Percentiles rank a stretch among this genome's conserved stretches.
phyloP scores from a whole-genome alignment of 2,888 invertebrate genomes.

The Rhabditoides inermis region DNA sequence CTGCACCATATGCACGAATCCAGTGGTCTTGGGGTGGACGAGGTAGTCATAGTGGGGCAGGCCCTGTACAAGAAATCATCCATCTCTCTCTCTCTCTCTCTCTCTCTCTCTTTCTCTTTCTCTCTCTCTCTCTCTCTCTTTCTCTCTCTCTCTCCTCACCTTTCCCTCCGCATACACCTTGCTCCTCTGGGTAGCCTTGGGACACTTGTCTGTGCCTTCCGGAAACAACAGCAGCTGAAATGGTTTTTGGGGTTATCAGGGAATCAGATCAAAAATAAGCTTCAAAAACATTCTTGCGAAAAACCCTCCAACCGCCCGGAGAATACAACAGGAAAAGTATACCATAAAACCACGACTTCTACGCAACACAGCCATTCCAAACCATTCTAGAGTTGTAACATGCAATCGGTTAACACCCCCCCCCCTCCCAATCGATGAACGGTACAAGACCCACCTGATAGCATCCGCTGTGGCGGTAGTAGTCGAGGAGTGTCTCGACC shows the following conservation, averaged over 20 bases:
- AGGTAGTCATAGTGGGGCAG: slow-evolving; percentile 67
- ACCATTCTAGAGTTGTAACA: too few relatives aligned
- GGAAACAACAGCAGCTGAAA: slow-evolving; percentile 70
- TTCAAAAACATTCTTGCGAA: neutral
- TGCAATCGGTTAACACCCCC: too few relatives aligned
- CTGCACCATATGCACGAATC: slow-evolving; percentile 60
- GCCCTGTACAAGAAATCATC: slow-evolving; percentile 2
- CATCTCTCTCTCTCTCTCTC: slow-evolving; percentile 16
- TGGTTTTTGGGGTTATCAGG: too few relatives aligned
- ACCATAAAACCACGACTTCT: neutral
- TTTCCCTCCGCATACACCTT: slow-evolving; percentile 66
- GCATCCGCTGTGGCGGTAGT: slow-evolving; percentile 65
- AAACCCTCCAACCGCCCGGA: neutral
- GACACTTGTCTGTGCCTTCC: slow-evolving; percentile 77
- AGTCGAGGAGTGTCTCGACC: slow-evolving; percentile 66
- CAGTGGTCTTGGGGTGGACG: slow-evolving; percentile 77
- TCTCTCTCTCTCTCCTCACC: slow-evolving; percentile 6
- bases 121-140: too few relatives aligned
- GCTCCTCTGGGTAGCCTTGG: slow-evolving; percentile 65
- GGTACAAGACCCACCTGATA: slow-evolving; percentile 52
- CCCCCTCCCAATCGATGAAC: too few relatives aligned
- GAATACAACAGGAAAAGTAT: neutral
- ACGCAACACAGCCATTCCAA: too few relatives aligned
- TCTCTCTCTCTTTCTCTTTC: slow-evolving; percentile 53
- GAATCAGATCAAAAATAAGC: neutral